Conservation (phyloP, 2,888 invertebrate species). For the Himalopsyche tibetana region DNA sequence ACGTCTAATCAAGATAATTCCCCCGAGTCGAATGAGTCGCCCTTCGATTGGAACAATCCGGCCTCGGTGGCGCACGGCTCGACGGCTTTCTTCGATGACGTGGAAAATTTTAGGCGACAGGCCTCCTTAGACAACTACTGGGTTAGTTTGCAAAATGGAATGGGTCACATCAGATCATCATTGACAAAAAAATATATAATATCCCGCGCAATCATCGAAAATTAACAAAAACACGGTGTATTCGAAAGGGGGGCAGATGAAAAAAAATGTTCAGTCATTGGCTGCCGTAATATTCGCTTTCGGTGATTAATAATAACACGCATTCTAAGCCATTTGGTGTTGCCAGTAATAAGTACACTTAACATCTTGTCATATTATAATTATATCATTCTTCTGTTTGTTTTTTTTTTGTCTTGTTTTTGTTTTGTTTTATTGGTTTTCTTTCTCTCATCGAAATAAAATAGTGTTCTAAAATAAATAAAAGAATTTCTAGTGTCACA, state of each 20-base stretch:
- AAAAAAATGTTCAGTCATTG: neutral
- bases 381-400: neutral
- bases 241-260: neutral
- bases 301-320: constrained; percentile 13
- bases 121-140: constrained; percentile 53
- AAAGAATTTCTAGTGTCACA: too few relatives aligned
- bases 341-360: neutral
- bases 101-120: constrained; percentile 55
- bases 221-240: constrained; percentile 14
- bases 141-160: constrained; percentile 60
- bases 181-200: neutral
- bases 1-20: constrained; percentile 41
- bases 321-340: neutral
- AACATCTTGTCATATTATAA: too few relatives aligned
- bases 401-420: neutral
- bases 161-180: constrained; percentile 41
- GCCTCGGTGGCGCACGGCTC: constrained; percentile 15
- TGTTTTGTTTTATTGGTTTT: constrained; percentile 6
- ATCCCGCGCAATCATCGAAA: neutral
- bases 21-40: constrained; percentile 27
- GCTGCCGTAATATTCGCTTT: neutral
- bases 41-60: constrained; percentile 49
- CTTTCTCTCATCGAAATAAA: too few relatives aligned
- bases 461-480: too few relatives aligned
- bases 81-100: constrained; percentile 54